Evolutionary conservation across 2,113 vertebrate species (phyloP), one percentile per base, ranked within the genome.

Genomic region (Amia ocellicauda): DNA sequence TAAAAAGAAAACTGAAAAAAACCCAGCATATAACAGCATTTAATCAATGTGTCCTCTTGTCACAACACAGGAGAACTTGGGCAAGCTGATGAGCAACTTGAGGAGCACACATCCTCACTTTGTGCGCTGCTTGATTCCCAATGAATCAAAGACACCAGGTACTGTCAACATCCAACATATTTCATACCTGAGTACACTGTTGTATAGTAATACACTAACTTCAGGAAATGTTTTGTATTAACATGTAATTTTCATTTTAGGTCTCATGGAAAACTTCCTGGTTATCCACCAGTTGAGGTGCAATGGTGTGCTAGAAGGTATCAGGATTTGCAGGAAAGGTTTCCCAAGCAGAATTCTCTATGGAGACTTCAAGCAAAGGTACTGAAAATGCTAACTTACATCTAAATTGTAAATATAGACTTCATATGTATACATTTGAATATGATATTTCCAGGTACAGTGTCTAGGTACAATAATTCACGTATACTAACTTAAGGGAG

Each of bases 121-220:
- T 74, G 94, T 97, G 56, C 90, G 94, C 1, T 97, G 94, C 7
- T 74, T 97, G 72, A 96, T 96, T 83, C 94, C 94, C 47, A 97
- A 97, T 70, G 94, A 97, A 76, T 94, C 94, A 14, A 97, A 97
- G 72, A 97, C 93, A n/a, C 94, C 94, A 56, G 94, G 94, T 93
- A 78, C 79, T 81, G 22, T 60, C 31, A 7, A 10, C 16, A 47
- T 19, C 20, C 24, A 1, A 24, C 31, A 23, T 16, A 2, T 24
- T 28, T 5, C 24, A 41, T 40, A 22, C 47, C 29, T 45, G 17
- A 50, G 14, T 23, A 26, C 20, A 2, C 17, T 5, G 51, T 1
- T 17, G 22, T 60, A n/a, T 40, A 22, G 10, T 20, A 10, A 52
- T 20, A 4, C 19, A 52, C 9, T 11, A 7, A 9, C 19, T 9